These are phyloP conservation scores for Oryzias curvinotus DNA, from an alignment of 2,113 vertebrate genomes.

Conservation along the genomic window DNA sequence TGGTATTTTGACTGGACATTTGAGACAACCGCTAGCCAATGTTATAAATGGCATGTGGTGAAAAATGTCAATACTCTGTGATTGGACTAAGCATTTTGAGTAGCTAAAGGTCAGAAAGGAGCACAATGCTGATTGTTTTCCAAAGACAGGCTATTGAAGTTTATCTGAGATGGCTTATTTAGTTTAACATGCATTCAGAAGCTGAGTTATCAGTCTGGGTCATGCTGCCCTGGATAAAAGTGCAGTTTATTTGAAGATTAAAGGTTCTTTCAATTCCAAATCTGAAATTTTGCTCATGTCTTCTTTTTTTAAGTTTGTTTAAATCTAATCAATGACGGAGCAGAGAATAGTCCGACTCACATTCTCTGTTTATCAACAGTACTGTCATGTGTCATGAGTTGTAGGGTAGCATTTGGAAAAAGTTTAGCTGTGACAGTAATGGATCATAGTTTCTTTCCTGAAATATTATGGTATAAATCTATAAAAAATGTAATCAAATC, in stretches of 20 bases:
- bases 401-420: background rate
- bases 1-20: constrained; percentile 68
- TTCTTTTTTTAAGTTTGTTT: constrained; percentile 19
- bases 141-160: constrained; percentile 72
- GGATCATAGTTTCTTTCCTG: background rate
- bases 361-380: no score
- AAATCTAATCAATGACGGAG: background rate
- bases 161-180: constrained; percentile 72
- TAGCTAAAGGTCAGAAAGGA: constrained; percentile 73
- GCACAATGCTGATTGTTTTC: constrained; percentile 74
- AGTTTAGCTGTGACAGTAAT: background rate
- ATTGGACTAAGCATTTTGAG: constrained; percentile 70
- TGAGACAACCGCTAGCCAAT: constrained; percentile 44
- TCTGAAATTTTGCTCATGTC: constrained; percentile 8
- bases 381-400: no score
- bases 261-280: constrained; percentile 1
- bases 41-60: constrained; percentile 72
- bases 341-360: no score
- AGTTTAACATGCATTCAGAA: constrained; percentile 57
- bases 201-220: constrained; percentile 68
- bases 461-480: background rate
- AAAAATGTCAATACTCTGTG: constrained; percentile 75
- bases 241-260: constrained; percentile 26
- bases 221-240: constrained; percentile 35
- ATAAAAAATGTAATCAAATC: background rate